phyloP scores from a whole-genome alignment of 1,140 invertebrate species.

The Brachionus calyciflorus region DNA sequence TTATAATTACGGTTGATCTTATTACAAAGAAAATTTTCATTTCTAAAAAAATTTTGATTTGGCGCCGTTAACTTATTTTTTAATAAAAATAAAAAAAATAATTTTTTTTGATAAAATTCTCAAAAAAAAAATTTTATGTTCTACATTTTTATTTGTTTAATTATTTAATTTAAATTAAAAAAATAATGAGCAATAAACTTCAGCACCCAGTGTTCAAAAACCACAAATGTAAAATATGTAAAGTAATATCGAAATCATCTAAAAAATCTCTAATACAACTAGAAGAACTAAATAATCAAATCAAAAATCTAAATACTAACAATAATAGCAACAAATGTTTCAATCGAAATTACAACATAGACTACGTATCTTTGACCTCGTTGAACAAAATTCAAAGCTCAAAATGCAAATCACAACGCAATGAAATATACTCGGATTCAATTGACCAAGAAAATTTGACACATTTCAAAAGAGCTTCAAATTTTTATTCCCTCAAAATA shows the following conservation, averaged over 20 bases:
- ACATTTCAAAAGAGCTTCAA: constrained; percentile 13
- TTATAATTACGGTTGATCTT: no score
- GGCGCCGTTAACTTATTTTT: no score
- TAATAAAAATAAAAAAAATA: no score
- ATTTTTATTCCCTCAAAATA: constrained; percentile 23
- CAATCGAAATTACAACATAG: background rate
- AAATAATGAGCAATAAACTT: no score
- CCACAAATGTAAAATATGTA: constrained; percentile 14
- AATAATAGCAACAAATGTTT: background rate
- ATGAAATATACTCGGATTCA: background rate
- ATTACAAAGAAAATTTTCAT: no score
- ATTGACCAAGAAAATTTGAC: background rate
- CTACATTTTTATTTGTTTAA: no score
- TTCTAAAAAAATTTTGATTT: no score
- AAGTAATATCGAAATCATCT: background rate
- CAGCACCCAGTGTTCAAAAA: no score
- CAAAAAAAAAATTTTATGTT: no score
- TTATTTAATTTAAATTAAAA: no score
- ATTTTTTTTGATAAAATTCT: no score
- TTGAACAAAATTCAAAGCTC: constrained; percentile 26
- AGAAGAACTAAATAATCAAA: background rate
- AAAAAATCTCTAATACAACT: background rate
- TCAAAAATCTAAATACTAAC: background rate
- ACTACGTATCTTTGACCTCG: constrained; percentile 21
- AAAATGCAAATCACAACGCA: background rate